Evolutionary conservation across 2,797 vertebrate genomes (phyloP), one percentile per base, ranked within the genome.

Genomic region (Sebastes kiyomatsui): DNA sequence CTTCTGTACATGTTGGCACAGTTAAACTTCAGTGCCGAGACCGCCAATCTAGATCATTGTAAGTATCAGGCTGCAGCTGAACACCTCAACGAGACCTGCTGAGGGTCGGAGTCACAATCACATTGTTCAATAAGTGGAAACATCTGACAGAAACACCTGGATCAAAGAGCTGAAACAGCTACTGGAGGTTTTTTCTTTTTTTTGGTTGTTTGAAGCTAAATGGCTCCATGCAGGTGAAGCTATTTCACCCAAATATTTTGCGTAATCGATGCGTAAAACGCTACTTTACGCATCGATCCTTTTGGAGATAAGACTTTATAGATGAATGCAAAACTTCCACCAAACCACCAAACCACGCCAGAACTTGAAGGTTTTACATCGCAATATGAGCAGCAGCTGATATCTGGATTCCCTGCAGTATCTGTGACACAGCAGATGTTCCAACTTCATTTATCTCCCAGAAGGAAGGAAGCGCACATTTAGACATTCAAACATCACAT

Each of bases 401-500:
- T 64, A 18, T 0, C 2, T 25, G 22, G 7, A 42, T 13, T 6
- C 4, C 10, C 10, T n/a, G 46, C 6, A 27, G 16, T 14, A 14
- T 18, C 16, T n/a, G 5, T 3, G 27, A 22, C 23, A 42, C 25
- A 33, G 18, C 1, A 30, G 20, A 76, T 6, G 13, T 20, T 72
- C 23, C 7, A 86, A 86, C n/a, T 56, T 52, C 9, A 75, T 80
- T 79, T 56, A 55, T 77, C 49, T 35, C 49, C 56, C 52, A 1
- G 4, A 38, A 72, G 64, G 64, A 81, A 79, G 58, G 64, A 81
- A 79, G 58, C 49, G 71, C 77, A 64, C 5, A 83, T 87, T 78
- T 59, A 67, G 58, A 75, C 82, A 83, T 86, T 81, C 83, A 54
- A 20, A 33, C 5, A 88, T 88, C 86, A 92, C 89, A 89, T 92